A percentile compares a stretch with the other conserved stretches of the same genome.
phyloP scores from a whole-genome alignment of 2,888 invertebrate species.

The Marronus borbonicus region DNA sequence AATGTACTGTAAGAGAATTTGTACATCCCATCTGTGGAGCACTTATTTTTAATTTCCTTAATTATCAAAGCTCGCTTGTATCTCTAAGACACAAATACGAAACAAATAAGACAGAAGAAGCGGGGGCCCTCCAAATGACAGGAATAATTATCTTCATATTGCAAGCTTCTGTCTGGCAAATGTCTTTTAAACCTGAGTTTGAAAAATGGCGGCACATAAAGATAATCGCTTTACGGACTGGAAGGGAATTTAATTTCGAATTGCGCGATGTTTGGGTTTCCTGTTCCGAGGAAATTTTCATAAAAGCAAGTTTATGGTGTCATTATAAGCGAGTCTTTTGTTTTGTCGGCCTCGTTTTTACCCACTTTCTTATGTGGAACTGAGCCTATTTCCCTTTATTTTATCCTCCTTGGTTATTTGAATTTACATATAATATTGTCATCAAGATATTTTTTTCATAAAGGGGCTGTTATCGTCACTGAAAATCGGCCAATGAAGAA shows the following conservation, averaged over 20 bases:
- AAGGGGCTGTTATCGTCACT: neutral
- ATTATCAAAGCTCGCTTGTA: constrained; percentile 29
- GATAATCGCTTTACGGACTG: constrained; percentile 61
- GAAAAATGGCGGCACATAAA: constrained; percentile 60
- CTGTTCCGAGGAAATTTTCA: constrained; percentile 50
- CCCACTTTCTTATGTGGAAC: constrained; percentile 43
- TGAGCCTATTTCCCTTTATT: constrained; percentile 35
- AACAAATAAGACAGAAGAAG: constrained; percentile 38
- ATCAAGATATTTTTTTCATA: constrained; percentile 33
- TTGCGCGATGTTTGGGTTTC: constrained; percentile 58
- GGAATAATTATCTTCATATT: constrained; percentile 62
- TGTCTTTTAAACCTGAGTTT: constrained; percentile 61
- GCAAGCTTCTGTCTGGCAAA: constrained; percentile 59
- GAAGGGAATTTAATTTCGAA: constrained; percentile 62
- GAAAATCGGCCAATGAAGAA: constrained; percentile 2
- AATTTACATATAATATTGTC: constrained; percentile 46
- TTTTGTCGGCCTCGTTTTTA: constrained; percentile 46
- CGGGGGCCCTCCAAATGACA: constrained; percentile 55
- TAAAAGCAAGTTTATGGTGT: constrained; percentile 43
- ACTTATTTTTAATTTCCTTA: constrained; percentile 49
- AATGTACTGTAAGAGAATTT: constrained; percentile 28
- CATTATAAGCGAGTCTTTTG: constrained; percentile 46
- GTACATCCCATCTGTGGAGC: neutral
- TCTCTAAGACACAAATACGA: constrained; percentile 12
- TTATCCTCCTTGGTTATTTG: constrained; percentile 28